Evolutionary conservation across 2,888 invertebrate species (phyloP).

Genomic region (Stramonita haemastoma): DNA sequence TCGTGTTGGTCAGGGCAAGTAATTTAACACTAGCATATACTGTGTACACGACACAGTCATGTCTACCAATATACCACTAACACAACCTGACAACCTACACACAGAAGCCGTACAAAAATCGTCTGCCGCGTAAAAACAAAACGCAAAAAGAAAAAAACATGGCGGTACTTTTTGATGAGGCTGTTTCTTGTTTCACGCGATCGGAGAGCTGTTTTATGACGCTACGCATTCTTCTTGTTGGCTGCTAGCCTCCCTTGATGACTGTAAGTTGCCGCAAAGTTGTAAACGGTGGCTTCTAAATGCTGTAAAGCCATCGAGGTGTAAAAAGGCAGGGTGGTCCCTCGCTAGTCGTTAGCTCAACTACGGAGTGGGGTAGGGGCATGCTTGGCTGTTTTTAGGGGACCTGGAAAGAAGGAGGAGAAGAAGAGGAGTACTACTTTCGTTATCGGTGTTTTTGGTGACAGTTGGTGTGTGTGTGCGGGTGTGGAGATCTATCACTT

Average conservation of each 20-base stretch:
- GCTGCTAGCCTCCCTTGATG: neutral
- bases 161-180: constrained; percentile 1
- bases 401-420: neutral
- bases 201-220: constrained; percentile 5
- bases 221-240: neutral
- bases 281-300: neutral
- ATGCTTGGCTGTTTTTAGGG: neutral
- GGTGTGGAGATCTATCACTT: neutral
- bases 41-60: too few species aligned
- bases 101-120: constrained; percentile 6
- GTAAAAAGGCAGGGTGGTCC: too few species aligned
- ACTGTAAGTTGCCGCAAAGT: neutral
- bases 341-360: too few species aligned
- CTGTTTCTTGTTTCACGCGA: constrained; percentile 8
- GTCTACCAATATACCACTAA: too few species aligned
- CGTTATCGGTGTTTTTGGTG: neutral
- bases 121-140: neutral
- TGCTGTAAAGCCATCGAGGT: too few species aligned
- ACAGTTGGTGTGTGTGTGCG: neutral
- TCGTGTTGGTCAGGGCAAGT: too few species aligned
- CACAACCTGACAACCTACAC: neutral
- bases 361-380: neutral
- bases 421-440: neutral
- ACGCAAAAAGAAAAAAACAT: neutral
- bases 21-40: too few species aligned